These are phyloP conservation scores for Cosmia trapezina DNA, from an alignment of 2,888 invertebrate genomes.

Conservation along the genomic window DNA sequence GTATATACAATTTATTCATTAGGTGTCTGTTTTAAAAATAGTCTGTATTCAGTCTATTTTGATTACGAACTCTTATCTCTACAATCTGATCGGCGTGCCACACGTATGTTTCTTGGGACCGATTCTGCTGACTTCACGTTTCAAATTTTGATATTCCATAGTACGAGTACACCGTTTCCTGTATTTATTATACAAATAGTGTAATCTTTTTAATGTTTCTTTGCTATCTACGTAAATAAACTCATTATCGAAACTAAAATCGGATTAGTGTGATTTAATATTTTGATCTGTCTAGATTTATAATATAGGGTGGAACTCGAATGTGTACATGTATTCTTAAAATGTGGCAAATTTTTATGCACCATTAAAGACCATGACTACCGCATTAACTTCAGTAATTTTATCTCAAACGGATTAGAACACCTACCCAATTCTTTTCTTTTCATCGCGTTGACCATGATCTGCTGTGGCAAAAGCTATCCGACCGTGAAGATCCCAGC, in stretches of 20 bases:
- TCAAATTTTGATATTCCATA: background rate
- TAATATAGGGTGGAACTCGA: background rate
- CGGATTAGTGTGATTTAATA: conserved; percentile 6
- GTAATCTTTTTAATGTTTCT: conserved; percentile 1
- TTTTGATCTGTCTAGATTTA: background rate
- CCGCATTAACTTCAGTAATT: background rate
- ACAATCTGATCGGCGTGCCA: background rate
- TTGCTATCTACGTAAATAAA: background rate
- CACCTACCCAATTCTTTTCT: background rate
- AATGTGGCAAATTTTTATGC: too few relatives aligned
- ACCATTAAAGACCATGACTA: too few relatives aligned
- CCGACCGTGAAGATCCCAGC: too few relatives aligned
- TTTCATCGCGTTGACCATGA: too few relatives aligned
- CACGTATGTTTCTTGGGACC: conserved; percentile 5
- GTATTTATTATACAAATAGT: too few relatives aligned
- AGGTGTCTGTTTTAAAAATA: background rate
- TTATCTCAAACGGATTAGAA: background rate
- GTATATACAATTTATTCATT: background rate
- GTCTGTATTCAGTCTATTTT: background rate
- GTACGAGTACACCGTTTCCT: background rate
- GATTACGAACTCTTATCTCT: background rate
- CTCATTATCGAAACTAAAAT: conserved; percentile 8
- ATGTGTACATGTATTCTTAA: background rate
- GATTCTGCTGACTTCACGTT: background rate
- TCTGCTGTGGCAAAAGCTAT: too few relatives aligned